Evolutionary conservation across 2,888 invertebrate species (phyloP), one percentile per base, ranked within the genome.

Genomic region (Cryptocephalus moraei): DNA sequence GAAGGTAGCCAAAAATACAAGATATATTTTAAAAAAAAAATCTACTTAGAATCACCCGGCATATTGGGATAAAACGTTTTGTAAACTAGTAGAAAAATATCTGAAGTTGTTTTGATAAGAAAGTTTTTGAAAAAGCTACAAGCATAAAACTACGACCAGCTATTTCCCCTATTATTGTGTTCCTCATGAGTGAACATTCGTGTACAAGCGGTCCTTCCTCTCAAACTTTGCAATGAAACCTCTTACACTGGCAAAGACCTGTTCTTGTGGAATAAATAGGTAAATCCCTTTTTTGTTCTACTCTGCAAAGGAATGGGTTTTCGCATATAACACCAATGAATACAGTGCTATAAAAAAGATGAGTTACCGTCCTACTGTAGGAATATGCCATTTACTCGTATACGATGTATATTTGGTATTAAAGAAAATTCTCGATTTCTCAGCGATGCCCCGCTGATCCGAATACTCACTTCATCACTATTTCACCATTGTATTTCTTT

Each of bases 261-360:
- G 54, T 55, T 55, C 56, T 56, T 56, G 49, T 50, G 58, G 56
- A 58, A 58, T 58, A 58, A 58, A 58, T 57, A 57, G 56, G 54
- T 56, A 50, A 55, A 56, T 58, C 55, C 55, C 53, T 55, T 56
- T 56, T 52, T 49, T 48, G 36, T 36, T 36, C 36, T 36, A 22
- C 36, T 36, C 36, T 47, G 50, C 41, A 45, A 43, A 49, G 44
- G 41, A 50, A 48, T 41, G 46, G 44, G 41, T 39, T 46, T 49
- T 46, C 42, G 39, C 33, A 47, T 47, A 38, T 40, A 43, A 33
- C 39, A 34, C 43, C 44, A 47, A 47, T 44, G 40, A 41, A 49
- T 46, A 49, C 39, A 42, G 39, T 46, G 39, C 12, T 36, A 11
- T 36, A 36, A 11, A 36, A 36, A 36, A 36, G 12, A 36, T 36